phyloP scores from a whole-genome alignment of 2,888 invertebrate genomes.

The Drosophila mayaguana region DNA sequence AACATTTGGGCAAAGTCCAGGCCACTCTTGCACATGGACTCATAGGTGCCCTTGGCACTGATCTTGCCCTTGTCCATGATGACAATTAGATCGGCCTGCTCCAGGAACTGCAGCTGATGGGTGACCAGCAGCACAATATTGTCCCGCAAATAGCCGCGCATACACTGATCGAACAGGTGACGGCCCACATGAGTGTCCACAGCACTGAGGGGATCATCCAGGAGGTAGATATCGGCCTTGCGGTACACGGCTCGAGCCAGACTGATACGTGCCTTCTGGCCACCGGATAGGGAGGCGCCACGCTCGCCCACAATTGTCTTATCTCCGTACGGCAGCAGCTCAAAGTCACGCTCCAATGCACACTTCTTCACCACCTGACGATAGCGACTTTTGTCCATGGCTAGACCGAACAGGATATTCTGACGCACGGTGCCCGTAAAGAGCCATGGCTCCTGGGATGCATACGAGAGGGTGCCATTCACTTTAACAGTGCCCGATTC shows the following conservation, averaged over 20 bases:
- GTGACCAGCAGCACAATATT: conserved; percentile 92
- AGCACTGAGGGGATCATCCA: conserved; percentile 96
- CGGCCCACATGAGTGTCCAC: conserved; percentile 96
- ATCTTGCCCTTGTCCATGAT: conserved; percentile 84
- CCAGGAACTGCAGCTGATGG: conserved; percentile 93
- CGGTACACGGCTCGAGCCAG: conserved; percentile 94
- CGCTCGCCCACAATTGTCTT: conserved; percentile 91
- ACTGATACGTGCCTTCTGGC: conserved; percentile 95
- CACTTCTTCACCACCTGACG: conserved; percentile 86
- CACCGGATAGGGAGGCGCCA: conserved; percentile 93
- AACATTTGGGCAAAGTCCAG: conserved; percentile 92
- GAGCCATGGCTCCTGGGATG: conserved; percentile 95
- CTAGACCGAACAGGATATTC: conserved; percentile 88
- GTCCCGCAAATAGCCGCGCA: conserved; percentile 86
- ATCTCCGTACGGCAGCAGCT: conserved; percentile 87
- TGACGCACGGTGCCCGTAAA: conserved; percentile 89
- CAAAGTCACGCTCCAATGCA: conserved; percentile 87
- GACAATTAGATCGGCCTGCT: conserved; percentile 87
- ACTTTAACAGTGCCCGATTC: conserved; percentile 87
- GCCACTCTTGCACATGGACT: conserved; percentile 90
- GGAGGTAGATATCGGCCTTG: conserved; percentile 93
- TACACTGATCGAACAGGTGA: conserved; percentile 91
- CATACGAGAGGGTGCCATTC: conserved; percentile 89
- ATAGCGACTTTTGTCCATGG: conserved; percentile 87
- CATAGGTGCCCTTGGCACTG: conserved; percentile 88